Evolutionary conservation across 2,888 invertebrate genomes (phyloP), one percentile per base, ranked within the genome.

Genomic region (Gibbula magus): DNA sequence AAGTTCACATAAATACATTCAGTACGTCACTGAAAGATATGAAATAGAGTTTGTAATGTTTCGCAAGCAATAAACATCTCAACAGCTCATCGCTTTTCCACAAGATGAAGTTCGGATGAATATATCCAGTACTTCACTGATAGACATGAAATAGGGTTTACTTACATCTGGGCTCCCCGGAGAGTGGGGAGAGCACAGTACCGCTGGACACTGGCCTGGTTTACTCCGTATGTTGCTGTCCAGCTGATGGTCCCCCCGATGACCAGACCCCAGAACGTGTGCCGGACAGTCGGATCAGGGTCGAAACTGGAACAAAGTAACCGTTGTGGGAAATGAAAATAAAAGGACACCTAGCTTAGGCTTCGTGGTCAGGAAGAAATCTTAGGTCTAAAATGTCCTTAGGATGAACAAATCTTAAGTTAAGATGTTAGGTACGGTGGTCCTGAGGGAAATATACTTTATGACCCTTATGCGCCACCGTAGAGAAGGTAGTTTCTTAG

Each of bases 161-260:
- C 85, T 82, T 78, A 90, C 89, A 83, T 67, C 76, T 84, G 86
- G 5, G 90, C 87, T 32, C 87, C 85, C 22, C 29, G 73, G 7
- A 89, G 79, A 2, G 88, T 87, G 0, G 88, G 85, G 13, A 91
- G 79, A 8, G 89, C 85, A 75, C 87, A 88, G 82, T 87, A 91
- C 53, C 91, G 74, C 83, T 91, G 91, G 0, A 90, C 90, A 75
- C 88, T 87, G 70, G 91, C 88, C 80, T 91, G 91, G 51, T 87
- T 90, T 2, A 88, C 86, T 7, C 91, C 90, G 67, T 89, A 90
- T 0, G 87, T 88, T 0, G 86, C 85, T n/a, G 88, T 83, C 91
- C 90, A 90, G 0, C 84, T 84, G 0, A 91, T 82, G 45, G 85
- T 82, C 0, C 87, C 87, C 4, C 90, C 91, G 2, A 90, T 79